phyloP scores from a whole-genome alignment of 2,113 vertebrate species.

The Setophaga coronata region DNA sequence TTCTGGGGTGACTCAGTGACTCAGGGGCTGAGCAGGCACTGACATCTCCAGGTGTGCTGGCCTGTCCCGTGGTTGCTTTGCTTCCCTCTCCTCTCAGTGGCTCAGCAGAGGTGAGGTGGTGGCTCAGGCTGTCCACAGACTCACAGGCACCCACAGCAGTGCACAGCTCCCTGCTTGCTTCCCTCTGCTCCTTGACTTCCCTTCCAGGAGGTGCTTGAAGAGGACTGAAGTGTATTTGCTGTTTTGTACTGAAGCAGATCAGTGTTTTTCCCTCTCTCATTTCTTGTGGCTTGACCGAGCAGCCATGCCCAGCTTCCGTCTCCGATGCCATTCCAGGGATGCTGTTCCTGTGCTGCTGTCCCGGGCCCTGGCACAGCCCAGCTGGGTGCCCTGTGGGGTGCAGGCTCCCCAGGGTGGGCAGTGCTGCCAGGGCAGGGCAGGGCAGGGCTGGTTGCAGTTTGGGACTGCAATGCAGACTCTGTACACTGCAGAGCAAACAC shows the following conservation, averaged over 20 bases:
- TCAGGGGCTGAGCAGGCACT: not conserved
- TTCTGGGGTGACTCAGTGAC: not conserved
- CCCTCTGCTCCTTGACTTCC: not conserved
- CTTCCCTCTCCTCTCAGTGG: not conserved
- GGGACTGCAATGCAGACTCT: conserved; percentile 55
- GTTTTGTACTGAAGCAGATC: not conserved
- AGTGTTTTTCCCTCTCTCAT: not conserved
- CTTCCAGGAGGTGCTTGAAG: not conserved
- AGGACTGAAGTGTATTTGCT: not conserved
- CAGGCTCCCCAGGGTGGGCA: not conserved
- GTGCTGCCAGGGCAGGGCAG: conserved; percentile 8
- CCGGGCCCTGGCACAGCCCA: not conserved
- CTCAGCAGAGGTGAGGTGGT: not conserved
- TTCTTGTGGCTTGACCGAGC: not conserved
- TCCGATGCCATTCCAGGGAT: accelerated
- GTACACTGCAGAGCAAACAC: conserved; percentile 28
- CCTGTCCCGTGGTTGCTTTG: not conserved
- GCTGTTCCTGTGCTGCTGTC: not conserved
- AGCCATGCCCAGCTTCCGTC: not conserved
- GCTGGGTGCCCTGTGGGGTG: not conserved
- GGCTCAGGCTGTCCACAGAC: not conserved
- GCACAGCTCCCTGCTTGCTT: not conserved
- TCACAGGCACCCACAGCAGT: not conserved
- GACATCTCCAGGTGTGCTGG: not conserved
- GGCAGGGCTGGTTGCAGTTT: conserved; percentile 12